A percentile compares a stretch with the other conserved stretches of the same genome.
phyloP scores from a whole-genome alignment of 2,888 invertebrate genomes.

The Ophion costatus region DNA sequence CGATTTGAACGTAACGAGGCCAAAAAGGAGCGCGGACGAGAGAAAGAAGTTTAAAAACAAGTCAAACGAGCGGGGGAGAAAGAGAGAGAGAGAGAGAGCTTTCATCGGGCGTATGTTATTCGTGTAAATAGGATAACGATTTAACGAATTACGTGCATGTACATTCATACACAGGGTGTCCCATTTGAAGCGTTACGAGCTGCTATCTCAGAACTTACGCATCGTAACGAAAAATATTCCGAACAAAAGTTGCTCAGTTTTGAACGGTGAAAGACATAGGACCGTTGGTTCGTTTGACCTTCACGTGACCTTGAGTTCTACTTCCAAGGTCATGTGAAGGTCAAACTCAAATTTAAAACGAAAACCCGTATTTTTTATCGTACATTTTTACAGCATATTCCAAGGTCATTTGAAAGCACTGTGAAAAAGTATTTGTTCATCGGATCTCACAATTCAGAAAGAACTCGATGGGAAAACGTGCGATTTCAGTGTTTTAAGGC shows the following conservation, averaged over 20 bases:
- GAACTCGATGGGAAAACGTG: too few species aligned
- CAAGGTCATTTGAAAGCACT: too few species aligned
- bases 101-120: constrained; percentile 80
- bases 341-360: too few species aligned
- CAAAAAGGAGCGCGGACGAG: constrained; percentile 64
- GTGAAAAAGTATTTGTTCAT: too few species aligned
- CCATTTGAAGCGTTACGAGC: not conserved
- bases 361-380: too few species aligned
- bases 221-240: not conserved
- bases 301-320: not conserved
- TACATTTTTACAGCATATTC: too few species aligned
- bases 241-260: not conserved
- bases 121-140: constrained; percentile 82
- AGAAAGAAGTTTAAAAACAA: constrained; percentile 22
- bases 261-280: not conserved
- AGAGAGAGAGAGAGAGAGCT: constrained; percentile 66
- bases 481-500: too few species aligned
- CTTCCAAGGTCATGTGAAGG: too few species aligned
- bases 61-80: constrained; percentile 53
- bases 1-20: constrained; percentile 39
- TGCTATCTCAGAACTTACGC: not conserved
- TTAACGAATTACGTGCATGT: constrained; percentile 74
- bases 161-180: constrained; percentile 21
- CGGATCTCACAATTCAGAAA: too few species aligned
- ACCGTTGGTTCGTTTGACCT: not conserved